phyloP scores from a whole-genome alignment of 2,888 invertebrate genomes.

The Calameuta pallipes region DNA sequence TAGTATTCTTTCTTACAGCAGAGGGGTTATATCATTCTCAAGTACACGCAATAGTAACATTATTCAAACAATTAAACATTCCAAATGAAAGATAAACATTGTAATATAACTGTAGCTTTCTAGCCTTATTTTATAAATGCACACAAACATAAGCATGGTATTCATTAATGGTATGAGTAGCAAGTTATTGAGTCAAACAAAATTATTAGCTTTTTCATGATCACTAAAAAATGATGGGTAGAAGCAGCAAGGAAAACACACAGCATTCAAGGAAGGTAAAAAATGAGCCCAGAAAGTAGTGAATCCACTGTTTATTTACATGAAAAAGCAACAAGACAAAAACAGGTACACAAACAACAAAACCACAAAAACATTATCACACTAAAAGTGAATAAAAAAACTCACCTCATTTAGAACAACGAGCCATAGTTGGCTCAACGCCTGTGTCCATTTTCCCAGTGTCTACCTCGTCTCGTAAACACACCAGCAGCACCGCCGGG shows the following conservation, averaged over 20 bases:
- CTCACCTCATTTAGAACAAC: not conserved
- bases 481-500: not conserved
- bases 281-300: not conserved
- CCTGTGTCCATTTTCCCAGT: not conserved
- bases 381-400: not conserved
- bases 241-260: not conserved
- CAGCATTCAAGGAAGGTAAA: not conserved
- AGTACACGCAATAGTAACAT: not conserved
- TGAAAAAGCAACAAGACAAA: not conserved
- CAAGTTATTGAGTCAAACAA: not conserved
- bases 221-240: not conserved
- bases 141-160: not conserved
- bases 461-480: not conserved
- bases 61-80: not conserved
- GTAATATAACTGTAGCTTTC: not conserved
- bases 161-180: too few species aligned
- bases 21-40: not conserved
- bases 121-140: not conserved
- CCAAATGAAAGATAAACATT: not conserved
- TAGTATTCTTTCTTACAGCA: not conserved
- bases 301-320: not conserved
- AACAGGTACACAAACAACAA: not conserved
- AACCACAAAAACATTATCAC: not conserved
- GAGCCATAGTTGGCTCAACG: not conserved
- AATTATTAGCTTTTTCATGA: not conserved